Evolutionary conservation across 1,140 invertebrate genomes (phyloP).

Genomic region (Drosophila repletoides): DNA sequence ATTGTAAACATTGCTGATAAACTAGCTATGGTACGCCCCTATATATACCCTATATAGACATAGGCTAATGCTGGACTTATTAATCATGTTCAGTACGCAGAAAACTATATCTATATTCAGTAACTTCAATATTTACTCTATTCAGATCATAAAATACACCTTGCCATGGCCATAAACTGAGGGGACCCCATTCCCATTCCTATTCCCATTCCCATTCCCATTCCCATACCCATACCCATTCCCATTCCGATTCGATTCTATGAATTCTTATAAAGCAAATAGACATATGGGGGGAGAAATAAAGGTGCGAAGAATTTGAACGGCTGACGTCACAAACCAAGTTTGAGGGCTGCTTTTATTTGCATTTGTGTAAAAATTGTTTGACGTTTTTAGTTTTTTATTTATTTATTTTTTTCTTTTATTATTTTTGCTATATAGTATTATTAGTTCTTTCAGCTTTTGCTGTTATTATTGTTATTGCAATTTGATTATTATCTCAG

Average conservation of each 20-base stretch:
- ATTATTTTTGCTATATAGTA: slow-evolving; percentile 39
- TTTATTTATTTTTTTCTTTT: slow-evolving; percentile 4
- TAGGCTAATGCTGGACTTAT: not conserved
- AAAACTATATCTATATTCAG: slow-evolving; percentile 2
- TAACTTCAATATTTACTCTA: slow-evolving; percentile 11
- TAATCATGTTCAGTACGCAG: slow-evolving; percentile 10
- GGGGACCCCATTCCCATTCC: not conserved
- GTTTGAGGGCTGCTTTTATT: slow-evolving; percentile 16
- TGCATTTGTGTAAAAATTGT: slow-evolving; percentile 47
- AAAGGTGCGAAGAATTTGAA: slow-evolving; percentile 17
- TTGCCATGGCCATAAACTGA: slow-evolving; percentile 19
- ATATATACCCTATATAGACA: not conserved
- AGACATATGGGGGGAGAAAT: not conserved
- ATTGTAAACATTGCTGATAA: slow-evolving; percentile 25
- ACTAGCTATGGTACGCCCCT: slow-evolving; percentile 10
- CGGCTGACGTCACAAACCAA: slow-evolving; percentile 28
- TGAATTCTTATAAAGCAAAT: not conserved
- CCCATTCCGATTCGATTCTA: slow-evolving; percentile 4
- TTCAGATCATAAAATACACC: slow-evolving; percentile 26
- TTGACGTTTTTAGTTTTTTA: slow-evolving; percentile 37
- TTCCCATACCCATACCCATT: too few relatives aligned
- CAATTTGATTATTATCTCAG: slow-evolving; percentile 66
- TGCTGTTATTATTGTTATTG: slow-evolving; percentile 41
- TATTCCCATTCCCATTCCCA: too few relatives aligned
- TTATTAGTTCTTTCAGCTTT: slow-evolving; percentile 14